phyloP scores from a whole-genome alignment of 1,140 invertebrate species.

The Steinernema feltiae region DNA sequence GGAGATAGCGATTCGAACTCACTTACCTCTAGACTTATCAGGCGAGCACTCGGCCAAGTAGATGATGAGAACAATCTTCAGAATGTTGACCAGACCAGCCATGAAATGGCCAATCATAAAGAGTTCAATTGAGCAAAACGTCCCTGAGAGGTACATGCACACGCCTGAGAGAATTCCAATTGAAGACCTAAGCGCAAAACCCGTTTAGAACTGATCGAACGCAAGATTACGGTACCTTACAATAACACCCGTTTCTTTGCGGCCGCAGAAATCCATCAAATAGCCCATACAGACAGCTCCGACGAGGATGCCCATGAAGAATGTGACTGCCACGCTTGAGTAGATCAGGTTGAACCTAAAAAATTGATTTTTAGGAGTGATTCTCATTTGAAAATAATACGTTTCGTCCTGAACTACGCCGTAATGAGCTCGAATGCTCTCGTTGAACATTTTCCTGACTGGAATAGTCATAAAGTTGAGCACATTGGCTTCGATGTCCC shows the following conservation, averaged over 20 bases:
- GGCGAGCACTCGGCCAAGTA: slow-evolving; percentile 45
- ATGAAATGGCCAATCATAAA: slow-evolving; percentile 44
- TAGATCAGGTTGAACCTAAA: slow-evolving; percentile 32
- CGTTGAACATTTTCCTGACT: slow-evolving; percentile 30
- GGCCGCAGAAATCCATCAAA: slow-evolving; percentile 40
- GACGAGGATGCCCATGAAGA: slow-evolving; percentile 43
- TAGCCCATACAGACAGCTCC: slow-evolving; percentile 40
- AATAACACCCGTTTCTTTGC: slow-evolving; percentile 40
- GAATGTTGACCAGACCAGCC: slow-evolving; percentile 34
- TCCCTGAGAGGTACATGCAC: slow-evolving; percentile 36
- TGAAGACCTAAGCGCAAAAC: slow-evolving; percentile 32
- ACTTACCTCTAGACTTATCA: slow-evolving; percentile 31
- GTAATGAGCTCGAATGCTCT: slow-evolving; percentile 35
- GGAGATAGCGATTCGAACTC: too few species aligned
- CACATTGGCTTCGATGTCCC: slow-evolving; percentile 34
- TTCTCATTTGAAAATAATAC: too few species aligned
- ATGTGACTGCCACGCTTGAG: slow-evolving; percentile 34
- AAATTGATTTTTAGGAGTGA: too few species aligned
- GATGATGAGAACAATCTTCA: slow-evolving; percentile 46
- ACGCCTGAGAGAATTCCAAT: slow-evolving; percentile 30
- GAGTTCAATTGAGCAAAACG: slow-evolving; percentile 34
- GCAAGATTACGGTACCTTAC: slow-evolving; percentile 36
- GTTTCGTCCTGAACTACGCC: slow-evolving; percentile 18
- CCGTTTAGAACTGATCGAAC: not conserved
- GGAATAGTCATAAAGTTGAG: slow-evolving; percentile 44